Base-by-base conservation (phyloP, 2,888 invertebrate species). In the Apoderus coryli region DNA sequence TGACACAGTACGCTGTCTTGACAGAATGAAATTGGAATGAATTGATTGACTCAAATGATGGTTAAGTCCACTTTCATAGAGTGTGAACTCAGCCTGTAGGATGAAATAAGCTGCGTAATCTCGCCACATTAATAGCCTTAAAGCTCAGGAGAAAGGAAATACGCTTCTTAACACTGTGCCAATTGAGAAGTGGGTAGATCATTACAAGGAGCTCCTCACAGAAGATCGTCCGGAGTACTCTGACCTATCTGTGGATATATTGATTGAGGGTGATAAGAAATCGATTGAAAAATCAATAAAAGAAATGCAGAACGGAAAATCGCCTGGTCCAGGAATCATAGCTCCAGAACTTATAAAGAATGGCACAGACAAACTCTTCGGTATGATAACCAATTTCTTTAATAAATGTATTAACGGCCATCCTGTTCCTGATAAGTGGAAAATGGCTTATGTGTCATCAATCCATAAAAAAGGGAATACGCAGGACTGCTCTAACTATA, bases 301-400 rank as follows among this genome's bases (percentile, higher is more conserved):
- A n/a, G n/a, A n/a, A n/a, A n/a, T n/a, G n/a, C 26, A 32, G 13
- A 26, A 26, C 4, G 32, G 32, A 10, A 32, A 27, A 32, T 16
- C 32, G 26, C 26, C 19, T 32, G 27, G 27, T 3, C 13, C 32
- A 16, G 32, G 22, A 10, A 13, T 19, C 3, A 27, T 32, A 27
- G 26, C n/a, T 27, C 19, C 27, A 4, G 27, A 32, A 32, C 26
- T 32, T 26, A 16, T 32, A 14, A 32, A 32, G 24, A 19, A 32
- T 13, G 32, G 19, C 7, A 25, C 27, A 10, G n/a, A 27, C 10
- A 32, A 27, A 26, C 13, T 26, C 3, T 9, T 25, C 4, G 10
- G 22, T 2, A 27, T 14, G 12, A 6, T 32, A 14, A 27, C 32
- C 3, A n/a, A 16, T 12, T 22, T 27, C 14, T 27, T 32, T 10